phyloP scores from a whole-genome alignment of 2,888 invertebrate species.

The Melitaea athalia region DNA sequence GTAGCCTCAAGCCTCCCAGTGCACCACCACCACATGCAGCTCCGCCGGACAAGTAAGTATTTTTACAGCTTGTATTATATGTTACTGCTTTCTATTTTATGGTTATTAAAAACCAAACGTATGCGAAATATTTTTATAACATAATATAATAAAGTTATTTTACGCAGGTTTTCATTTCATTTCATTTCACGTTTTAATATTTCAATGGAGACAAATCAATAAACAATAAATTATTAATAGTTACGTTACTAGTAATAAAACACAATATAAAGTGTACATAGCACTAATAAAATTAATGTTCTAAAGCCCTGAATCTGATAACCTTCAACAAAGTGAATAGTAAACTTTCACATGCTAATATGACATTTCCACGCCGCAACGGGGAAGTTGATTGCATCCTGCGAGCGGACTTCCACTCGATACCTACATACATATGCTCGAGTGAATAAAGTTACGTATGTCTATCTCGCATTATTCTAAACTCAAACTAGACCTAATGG shows the following conservation, averaged over 20 bases:
- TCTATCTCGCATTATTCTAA: background rate
- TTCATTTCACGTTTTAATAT: slow-evolving; percentile 24
- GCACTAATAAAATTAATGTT: background rate
- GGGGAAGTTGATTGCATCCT: slow-evolving; percentile 30
- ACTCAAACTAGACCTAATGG: background rate
- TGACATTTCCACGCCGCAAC: slow-evolving; percentile 18
- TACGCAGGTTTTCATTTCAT: slow-evolving; percentile 25
- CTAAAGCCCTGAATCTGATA: background rate
- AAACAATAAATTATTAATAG: background rate
- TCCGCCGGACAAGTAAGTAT: slow-evolving; percentile 73
- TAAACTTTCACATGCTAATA: slow-evolving; percentile 17
- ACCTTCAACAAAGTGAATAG: slow-evolving; percentile 6
- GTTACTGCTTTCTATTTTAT: background rate
- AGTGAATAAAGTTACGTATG: slow-evolving; percentile 8
- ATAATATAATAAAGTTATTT: background rate
- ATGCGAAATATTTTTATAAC: background rate
- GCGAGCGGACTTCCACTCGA: slow-evolving; percentile 27
- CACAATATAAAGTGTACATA: too few species aligned
- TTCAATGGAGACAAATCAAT: slow-evolving; percentile 35
- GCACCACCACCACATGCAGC: slow-evolving; percentile 78
- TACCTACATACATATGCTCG: slow-evolving; percentile 11
- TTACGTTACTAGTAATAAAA: background rate
- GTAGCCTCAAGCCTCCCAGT: slow-evolving; percentile 93
- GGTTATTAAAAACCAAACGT: background rate
- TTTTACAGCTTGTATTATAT: background rate